A percentile compares a stretch with the other conserved stretches of the same genome.
These are phyloP conservation scores for Digitonthophagus gazella DNA, from an alignment of 2,888 invertebrate species.

Conservation along the genomic window DNA sequence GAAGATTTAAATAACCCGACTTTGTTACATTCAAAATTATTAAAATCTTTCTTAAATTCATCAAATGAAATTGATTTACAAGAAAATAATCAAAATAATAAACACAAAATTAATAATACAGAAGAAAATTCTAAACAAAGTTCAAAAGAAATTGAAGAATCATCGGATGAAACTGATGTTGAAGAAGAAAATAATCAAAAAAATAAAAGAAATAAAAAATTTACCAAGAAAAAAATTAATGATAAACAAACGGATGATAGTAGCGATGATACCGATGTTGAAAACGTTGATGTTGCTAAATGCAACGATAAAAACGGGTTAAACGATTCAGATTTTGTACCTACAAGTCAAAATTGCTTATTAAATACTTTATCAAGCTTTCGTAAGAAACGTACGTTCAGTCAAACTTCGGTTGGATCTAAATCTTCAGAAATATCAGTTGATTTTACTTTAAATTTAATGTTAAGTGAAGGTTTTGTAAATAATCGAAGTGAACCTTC, in stretches of 20 bases:
- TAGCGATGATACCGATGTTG: not conserved
- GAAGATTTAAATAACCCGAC: conserved; percentile 7
- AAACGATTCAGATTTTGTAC: conserved; percentile 23
- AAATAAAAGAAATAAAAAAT: conserved; percentile 7
- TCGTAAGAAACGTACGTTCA: not conserved
- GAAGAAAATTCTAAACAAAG: no score
- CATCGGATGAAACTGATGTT: conserved; percentile 1
- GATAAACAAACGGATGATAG: not conserved
- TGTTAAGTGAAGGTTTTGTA: conserved; percentile 7
- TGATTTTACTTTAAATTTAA: not conserved
- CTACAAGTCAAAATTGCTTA: conserved; percentile 17
- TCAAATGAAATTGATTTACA: no score
- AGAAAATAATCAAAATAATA: no score
- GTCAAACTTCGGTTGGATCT: not conserved
- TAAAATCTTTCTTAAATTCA: no score
- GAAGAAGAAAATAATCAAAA: conserved; percentile 12
- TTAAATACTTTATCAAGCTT: not conserved
- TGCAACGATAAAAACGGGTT: not conserved
- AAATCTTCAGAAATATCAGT: not conserved
- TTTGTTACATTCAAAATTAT: no score
- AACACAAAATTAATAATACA: no score
- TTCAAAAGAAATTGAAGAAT: not conserved
- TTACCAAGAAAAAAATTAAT: not conserved
- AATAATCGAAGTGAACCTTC: not conserved
- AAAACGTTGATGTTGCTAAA: conserved; percentile 1